Percentiles rank a stretch among this genome's conserved stretches.
phyloP scores from a whole-genome alignment of 2,888 invertebrate species.

The Leptopilina drosophilae region DNA sequence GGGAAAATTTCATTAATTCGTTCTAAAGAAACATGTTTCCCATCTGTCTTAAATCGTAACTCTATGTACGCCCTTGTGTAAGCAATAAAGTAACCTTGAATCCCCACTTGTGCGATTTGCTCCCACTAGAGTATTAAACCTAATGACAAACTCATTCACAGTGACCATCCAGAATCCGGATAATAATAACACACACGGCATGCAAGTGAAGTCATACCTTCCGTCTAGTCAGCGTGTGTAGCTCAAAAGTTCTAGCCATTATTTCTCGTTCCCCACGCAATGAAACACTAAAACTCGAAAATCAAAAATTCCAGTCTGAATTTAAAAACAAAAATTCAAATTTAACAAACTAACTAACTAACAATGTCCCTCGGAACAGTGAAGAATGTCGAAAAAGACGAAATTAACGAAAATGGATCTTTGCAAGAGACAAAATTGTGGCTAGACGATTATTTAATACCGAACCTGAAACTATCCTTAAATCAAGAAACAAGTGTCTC shows the following conservation, averaged over 20 bases:
- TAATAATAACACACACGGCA: background rate
- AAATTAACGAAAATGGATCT: background rate
- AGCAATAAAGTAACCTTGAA: background rate
- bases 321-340: too few relatives aligned
- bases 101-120: background rate
- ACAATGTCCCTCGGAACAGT: too few relatives aligned
- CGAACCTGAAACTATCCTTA: constrained; percentile 39
- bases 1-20: too few relatives aligned
- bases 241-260: too few relatives aligned
- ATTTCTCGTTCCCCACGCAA: too few relatives aligned
- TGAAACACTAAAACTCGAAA: too few relatives aligned
- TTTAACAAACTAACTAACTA: too few relatives aligned
- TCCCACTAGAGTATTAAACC: background rate
- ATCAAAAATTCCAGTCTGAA: too few relatives aligned
- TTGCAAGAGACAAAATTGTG: constrained; percentile 14
- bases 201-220: background rate
- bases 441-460: constrained; percentile 47
- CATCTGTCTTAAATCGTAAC: too few relatives aligned
- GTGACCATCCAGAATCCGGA: constrained; percentile 5
- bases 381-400: too few relatives aligned
- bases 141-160: background rate
- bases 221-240: background rate
- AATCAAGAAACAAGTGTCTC: constrained; percentile 36
- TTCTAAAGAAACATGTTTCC: too few relatives aligned
- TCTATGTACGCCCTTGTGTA: background rate